Conservation (phyloP, 1,140 invertebrate genomes). For the Amyelois transitella region DNA sequence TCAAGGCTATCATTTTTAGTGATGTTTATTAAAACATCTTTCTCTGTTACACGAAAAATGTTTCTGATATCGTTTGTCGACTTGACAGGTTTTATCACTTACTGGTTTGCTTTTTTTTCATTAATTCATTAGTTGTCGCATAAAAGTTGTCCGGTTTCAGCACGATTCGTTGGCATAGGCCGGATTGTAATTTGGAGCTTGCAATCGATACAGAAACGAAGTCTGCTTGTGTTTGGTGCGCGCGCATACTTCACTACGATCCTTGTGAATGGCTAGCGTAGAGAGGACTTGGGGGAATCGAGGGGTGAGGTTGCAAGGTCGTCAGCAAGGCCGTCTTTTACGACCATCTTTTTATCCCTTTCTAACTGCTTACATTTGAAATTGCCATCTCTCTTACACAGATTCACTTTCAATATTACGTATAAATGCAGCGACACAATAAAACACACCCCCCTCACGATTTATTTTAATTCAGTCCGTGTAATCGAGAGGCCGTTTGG, state of each 20-base stretch:
- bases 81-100: neutral
- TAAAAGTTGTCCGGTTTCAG: slow-evolving; percentile 25
- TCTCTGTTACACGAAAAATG: too few relatives aligned
- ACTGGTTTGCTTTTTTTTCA: neutral
- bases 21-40: too few relatives aligned
- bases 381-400: slow-evolving; percentile 23
- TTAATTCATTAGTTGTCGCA: slow-evolving; percentile 6
- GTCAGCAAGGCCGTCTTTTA: slow-evolving; percentile 52
- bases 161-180: slow-evolving; percentile 30
- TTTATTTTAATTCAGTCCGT: slow-evolving; percentile 18
- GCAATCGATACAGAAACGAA: slow-evolving; percentile 60
- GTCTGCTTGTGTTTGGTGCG: slow-evolving; percentile 43
- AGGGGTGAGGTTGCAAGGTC: slow-evolving; percentile 50
- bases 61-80: too few relatives aligned
- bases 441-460: slow-evolving; percentile 20
- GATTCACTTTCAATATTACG: slow-evolving; percentile 51
- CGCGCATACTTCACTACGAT: slow-evolving; percentile 48
- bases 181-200: slow-evolving; percentile 37
- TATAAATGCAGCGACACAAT: slow-evolving; percentile 44
- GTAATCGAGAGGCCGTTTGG: slow-evolving; percentile 8
- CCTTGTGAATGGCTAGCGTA: slow-evolving; percentile 55
- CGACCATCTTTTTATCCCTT: slow-evolving; percentile 43
- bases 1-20: neutral
- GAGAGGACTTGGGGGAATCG: slow-evolving; percentile 39
- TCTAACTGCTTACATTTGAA: slow-evolving; percentile 18